Percentiles rank a stretch among this genome's conserved stretches.
phyloP scores from a whole-genome alignment of 2,113 vertebrate species.

The Gobius niger region DNA sequence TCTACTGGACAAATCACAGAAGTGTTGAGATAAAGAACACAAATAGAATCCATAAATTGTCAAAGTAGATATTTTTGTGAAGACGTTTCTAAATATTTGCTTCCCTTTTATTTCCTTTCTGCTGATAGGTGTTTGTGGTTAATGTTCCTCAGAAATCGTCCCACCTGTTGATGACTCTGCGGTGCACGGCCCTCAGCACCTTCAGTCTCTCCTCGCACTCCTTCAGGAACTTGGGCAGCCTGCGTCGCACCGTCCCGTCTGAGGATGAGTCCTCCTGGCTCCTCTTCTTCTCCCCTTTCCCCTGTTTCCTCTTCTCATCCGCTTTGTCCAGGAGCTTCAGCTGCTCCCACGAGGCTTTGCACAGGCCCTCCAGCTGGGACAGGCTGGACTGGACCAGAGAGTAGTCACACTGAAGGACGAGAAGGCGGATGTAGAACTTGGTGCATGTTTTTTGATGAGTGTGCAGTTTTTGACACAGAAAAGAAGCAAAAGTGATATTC shows the following conservation, averaged over 20 bases:
- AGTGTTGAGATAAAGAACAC: background rate
- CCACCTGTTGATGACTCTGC: conserved; percentile 76
- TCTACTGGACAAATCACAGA: background rate
- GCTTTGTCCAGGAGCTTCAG: conserved; percentile 66
- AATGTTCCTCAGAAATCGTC: background rate
- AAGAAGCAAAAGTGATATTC: no score
- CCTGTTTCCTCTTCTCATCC: conserved; percentile 46
- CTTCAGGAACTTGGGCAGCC: conserved; percentile 68
- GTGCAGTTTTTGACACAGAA: no score
- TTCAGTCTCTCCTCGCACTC: conserved; percentile 74
- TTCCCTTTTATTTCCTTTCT: no score
- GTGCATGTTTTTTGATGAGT: no score
- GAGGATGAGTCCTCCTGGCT: background rate
- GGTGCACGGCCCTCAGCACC: conserved; percentile 75
- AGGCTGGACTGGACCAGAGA: conserved; percentile 69
- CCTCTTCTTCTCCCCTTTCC: conserved; percentile 33
- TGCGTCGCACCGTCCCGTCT: conserved; percentile 47
- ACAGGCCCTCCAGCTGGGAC: conserved; percentile 62
- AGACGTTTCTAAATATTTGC: no score
- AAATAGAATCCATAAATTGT: no score
- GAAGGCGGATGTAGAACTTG: accelerated
- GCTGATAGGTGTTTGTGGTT: no score
- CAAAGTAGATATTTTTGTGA: no score
- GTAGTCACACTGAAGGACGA: conserved; percentile 68
- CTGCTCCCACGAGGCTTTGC: conserved; percentile 78